Evolutionary conservation across 1,140 invertebrate species (phyloP), one percentile per base, ranked within the genome.

Genomic region (Cotesia typhae): DNA sequence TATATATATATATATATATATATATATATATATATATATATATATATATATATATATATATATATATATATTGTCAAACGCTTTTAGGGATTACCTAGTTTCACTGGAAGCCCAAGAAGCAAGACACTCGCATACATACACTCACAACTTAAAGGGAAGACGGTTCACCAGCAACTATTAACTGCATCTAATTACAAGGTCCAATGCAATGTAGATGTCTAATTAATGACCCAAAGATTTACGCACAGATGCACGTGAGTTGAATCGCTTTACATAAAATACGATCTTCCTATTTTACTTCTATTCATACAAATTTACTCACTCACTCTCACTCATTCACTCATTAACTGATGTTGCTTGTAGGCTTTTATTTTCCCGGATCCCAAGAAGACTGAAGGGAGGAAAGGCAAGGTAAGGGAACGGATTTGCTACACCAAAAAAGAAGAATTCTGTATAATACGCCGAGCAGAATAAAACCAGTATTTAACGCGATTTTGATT

Each of bases 151-250:
- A 47, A 6, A 47, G 10, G 10, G 41, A 47, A 47, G 41, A 47
- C 28, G 57, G 57, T 69, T 67, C 76, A 73, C 73, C 74, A 17
- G 66, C 72, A 82, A 83, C 84, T 87, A 86, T 87, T 86, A 86
- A 84, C 82, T 85, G 85, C 81, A 85, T 87, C 85, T 86, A 87
- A 87, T 85, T 87, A 86, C 84, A 86, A 84, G 82, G 80, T 76
- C 79, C 78, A 79, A 82, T 80, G 83, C 83, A 79, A 83, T 84
- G 81, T 82, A 81, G 84, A 86, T 85, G 81, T 77, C 78, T 86
- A 87, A 87, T 86, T 86, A 86, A 87, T 86, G 84, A 81, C 79
- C 79, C 71, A 63, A 75, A 84, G 82, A 87, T 85, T 85, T 84
- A 85, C 81, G 84, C 80, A 79, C 79, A 82, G 80, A 81, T 84